Conservation (phyloP, 2,113 vertebrate species). For the Shinisaurus crocodilurus region DNA sequence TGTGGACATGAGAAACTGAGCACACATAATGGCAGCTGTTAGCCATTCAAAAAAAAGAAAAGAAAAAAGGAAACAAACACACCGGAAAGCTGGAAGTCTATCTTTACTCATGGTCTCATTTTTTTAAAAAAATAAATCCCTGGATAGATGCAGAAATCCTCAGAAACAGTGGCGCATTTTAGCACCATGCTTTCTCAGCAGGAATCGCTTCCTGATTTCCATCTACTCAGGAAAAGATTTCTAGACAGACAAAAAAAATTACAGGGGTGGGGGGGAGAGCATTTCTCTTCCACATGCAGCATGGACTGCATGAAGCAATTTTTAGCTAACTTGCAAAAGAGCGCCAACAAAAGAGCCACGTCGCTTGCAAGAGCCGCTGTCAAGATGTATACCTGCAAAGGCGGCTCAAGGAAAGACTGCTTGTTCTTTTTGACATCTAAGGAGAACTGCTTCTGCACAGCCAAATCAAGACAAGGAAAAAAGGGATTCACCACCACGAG, state of each 20-base stretch:
- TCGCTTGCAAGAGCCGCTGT: not conserved
- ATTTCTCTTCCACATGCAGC: too few relatives aligned
- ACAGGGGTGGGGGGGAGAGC: not conserved
- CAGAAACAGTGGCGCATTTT: not conserved
- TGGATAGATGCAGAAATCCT: not conserved
- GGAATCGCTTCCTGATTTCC: not conserved
- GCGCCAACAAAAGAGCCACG: not conserved
- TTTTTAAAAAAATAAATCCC: not conserved
- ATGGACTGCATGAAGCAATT: not conserved
- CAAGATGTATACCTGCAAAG: not conserved
- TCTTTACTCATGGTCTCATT: not conserved
- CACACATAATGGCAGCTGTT: constrained; percentile 25
- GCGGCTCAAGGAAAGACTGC: not conserved
- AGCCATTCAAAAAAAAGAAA: not conserved
- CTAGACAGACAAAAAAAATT: not conserved
- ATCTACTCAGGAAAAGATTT: not conserved
- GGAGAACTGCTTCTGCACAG: not conserved
- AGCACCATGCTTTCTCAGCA: not conserved
- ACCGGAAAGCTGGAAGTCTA: not conserved
- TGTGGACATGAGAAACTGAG: constrained; percentile 21
- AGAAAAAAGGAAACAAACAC: not conserved
- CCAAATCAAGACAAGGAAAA: not conserved
- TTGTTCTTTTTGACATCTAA: not conserved
- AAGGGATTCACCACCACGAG: not conserved
- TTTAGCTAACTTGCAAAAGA: not conserved